A percentile compares a stretch with the other conserved stretches of the same genome.
phyloP scores from a whole-genome alignment of 2,113 vertebrate species.

The Pelodiscus sinensis region DNA sequence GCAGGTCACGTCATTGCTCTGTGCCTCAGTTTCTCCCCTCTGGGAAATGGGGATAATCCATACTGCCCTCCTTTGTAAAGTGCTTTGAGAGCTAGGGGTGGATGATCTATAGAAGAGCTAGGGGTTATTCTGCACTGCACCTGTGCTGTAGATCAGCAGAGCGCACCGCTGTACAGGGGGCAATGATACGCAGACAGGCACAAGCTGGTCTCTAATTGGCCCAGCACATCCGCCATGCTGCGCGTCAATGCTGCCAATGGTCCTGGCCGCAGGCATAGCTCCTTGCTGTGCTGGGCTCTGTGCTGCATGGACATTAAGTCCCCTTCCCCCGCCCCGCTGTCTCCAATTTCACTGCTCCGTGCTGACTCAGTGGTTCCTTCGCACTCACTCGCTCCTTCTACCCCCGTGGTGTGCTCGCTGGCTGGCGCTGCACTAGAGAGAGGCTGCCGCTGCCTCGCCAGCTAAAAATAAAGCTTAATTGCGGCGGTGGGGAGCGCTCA shows the following conservation, averaged over 20 bases:
- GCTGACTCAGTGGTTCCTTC: slow-evolving; percentile 15
- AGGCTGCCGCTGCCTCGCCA: background rate
- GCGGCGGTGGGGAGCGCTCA: background rate
- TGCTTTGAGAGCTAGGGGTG: background rate
- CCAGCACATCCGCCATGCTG: background rate
- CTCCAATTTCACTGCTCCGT: background rate
- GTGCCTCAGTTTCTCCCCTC: background rate
- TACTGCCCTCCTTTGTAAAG: background rate
- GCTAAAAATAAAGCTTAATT: background rate
- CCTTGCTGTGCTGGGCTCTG: background rate
- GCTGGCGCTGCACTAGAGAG: background rate
- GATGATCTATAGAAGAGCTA: background rate
- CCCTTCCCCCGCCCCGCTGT: background rate
- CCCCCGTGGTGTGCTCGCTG: background rate
- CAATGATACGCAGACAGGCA: background rate
- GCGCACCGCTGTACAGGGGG: background rate
- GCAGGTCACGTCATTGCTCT: background rate
- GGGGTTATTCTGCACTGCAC: background rate
- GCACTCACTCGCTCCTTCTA: background rate
- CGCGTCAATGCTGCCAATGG: background rate
- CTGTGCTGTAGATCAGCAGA: background rate
- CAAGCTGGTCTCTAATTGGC: background rate
- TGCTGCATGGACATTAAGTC: background rate
- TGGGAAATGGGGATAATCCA: background rate
- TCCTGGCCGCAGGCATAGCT: no score